These are phyloP conservation scores for Aphelinus atriplicis DNA, from an alignment of 1,140 invertebrate species.

Conservation along the genomic window DNA sequence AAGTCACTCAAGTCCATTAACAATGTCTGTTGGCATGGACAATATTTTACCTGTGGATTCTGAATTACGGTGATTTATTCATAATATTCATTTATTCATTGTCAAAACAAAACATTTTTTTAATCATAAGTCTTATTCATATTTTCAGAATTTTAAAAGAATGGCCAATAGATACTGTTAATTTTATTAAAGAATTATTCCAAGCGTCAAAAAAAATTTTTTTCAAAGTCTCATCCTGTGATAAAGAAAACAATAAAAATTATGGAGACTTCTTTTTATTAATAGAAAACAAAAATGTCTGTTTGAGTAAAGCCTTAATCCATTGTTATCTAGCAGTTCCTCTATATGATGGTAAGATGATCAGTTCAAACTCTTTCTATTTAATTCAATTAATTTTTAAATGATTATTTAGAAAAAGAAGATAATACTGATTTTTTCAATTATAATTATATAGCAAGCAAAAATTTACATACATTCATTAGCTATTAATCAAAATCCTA, in stretches of 20 bases:
- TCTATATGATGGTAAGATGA: slow-evolving; percentile 44
- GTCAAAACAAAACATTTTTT: slow-evolving; percentile 11
- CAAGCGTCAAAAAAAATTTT: slow-evolving; percentile 42
- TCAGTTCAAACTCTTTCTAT: background rate
- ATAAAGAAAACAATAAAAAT: slow-evolving; percentile 39
- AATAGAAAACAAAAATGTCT: slow-evolving; percentile 45
- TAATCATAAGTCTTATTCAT: slow-evolving; percentile 10
- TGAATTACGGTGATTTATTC: slow-evolving; percentile 37
- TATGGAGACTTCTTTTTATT: slow-evolving; percentile 56
- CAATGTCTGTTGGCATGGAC: slow-evolving; percentile 48
- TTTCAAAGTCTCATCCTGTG: slow-evolving; percentile 47
- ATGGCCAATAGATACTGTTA: slow-evolving; percentile 47
- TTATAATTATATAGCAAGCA: background rate
- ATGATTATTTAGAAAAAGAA: no score
- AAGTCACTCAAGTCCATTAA: slow-evolving; percentile 47
- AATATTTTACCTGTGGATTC: slow-evolving; percentile 49
- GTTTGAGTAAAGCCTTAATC: slow-evolving; percentile 48
- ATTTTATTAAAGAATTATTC: slow-evolving; percentile 49
- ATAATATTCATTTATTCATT: background rate
- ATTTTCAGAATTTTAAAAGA: slow-evolving; percentile 40
- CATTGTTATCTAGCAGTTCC: slow-evolving; percentile 47
- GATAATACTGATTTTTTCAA: background rate
- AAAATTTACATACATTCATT: background rate
- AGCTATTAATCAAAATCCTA: background rate
- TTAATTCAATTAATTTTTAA: no score